These are phyloP conservation scores for Leptopilina drosophilae DNA, from an alignment of 2,888 invertebrate genomes.

Conservation along the genomic window DNA sequence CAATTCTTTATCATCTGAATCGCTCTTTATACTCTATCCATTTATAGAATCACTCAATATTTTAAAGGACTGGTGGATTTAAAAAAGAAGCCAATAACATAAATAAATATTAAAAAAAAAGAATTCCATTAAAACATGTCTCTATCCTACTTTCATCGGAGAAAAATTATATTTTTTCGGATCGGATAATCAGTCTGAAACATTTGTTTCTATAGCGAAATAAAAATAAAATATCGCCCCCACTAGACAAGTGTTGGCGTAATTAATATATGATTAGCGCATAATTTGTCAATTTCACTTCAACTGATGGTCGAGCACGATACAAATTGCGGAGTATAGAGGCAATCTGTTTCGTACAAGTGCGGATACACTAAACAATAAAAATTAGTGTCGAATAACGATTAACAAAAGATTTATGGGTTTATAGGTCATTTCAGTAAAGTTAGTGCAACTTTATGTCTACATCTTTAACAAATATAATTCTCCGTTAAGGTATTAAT, in stretches of 20 bases:
- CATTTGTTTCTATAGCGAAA: no score
- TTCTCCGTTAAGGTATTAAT: constrained; percentile 27
- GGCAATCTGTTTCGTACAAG: constrained; percentile 11
- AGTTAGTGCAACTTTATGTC: constrained; percentile 20
- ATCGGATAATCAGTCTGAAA: no score
- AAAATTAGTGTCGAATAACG: constrained; percentile 32
- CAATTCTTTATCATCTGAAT: background rate
- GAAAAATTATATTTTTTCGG: no score
- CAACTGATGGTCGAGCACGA: constrained; percentile 13
- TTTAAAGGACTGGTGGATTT: no score
- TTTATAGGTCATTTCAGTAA: constrained; percentile 33
- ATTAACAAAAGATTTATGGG: constrained; percentile 29
- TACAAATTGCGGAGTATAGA: constrained; percentile 9
- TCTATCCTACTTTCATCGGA: no score
- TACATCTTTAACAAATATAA: constrained; percentile 19
- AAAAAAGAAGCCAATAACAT: no score
- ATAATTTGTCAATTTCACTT: constrained; percentile 24
- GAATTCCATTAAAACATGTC: background rate
- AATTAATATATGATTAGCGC: constrained; percentile 27
- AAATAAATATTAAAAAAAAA: no score
- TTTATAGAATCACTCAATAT: background rate
- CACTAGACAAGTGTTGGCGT: background rate
- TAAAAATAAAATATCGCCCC: background rate
- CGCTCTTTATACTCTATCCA: background rate
- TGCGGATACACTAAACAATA: constrained; percentile 1